Conservation (phyloP, 2,797 vertebrate species). For the Brachyrhaphis roseni region DNA sequence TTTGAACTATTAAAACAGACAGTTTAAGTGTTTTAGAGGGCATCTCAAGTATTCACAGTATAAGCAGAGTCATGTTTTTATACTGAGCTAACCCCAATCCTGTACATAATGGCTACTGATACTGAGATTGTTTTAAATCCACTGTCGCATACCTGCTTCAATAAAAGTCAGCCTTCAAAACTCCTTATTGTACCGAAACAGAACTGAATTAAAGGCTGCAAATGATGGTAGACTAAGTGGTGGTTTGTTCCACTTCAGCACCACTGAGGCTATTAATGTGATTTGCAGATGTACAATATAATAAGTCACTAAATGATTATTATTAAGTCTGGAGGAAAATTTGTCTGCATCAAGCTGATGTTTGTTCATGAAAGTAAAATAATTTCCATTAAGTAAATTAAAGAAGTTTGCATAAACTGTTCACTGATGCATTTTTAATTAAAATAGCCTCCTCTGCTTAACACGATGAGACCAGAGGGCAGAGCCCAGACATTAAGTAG, state of each 20-base stretch:
- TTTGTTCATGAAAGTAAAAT: background rate
- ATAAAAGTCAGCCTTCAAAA: background rate
- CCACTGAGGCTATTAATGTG: background rate
- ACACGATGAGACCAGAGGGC: background rate
- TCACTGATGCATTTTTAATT: slow-evolving; percentile 1
- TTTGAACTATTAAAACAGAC: background rate
- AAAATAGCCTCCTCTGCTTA: background rate
- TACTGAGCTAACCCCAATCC: background rate
- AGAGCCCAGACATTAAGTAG: background rate
- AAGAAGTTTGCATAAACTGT: background rate
- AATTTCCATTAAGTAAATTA: background rate
- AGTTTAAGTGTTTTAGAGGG: background rate
- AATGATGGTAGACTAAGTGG: background rate
- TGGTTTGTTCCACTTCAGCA: background rate
- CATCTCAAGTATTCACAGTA: background rate
- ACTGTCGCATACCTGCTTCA: background rate
- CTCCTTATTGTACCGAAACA: background rate
- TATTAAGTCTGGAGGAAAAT: background rate
- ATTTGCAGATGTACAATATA: slow-evolving; percentile 2
- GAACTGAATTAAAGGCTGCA: background rate
- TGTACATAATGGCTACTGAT: background rate
- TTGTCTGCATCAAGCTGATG: background rate
- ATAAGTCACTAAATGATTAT: background rate
- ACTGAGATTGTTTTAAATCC: background rate
- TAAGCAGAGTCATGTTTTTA: background rate